Base-by-base conservation (phyloP, 2,888 invertebrate species). In the Phragmatobia fuliginosa region DNA sequence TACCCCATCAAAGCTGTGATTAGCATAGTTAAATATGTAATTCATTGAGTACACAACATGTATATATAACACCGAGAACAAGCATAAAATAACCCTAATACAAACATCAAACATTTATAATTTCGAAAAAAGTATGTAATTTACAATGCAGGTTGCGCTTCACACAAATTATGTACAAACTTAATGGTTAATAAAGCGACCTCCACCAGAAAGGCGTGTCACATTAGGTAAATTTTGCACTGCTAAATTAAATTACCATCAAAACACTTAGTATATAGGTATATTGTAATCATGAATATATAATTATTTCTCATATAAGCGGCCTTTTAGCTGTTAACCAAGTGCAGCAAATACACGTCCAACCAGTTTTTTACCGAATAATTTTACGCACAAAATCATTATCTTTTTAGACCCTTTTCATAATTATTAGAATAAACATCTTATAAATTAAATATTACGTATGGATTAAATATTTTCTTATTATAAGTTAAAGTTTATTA, bases 1-100 rank as follows among this genome's bases (percentile, higher is more conserved):
- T 76, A 68, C 76, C 76, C 78, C 77, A 77, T 79, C 71, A 76
- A 79, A 76, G 32, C 66, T 68, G 70, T 28, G 71, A 78, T 65
- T 61, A 45, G 70, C 75, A 68, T 65, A 49, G 28, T 38, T 58
- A 68, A 10, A 58, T 41, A 14, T 32, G 16, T 45, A 62, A 62
- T 45, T 36, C 28, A 64, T 33, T 33, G 25, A 21, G 52, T n/a
- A 59, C 70, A 71, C 41, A 33, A 45, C 18, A 45, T 45, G 21
- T 21, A 45, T 45, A 45, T 21, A 45, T 21, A 45, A 45, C 59
- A 63, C 66, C 36, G 33, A 66, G 8, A 70, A 66, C 32, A 33
- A 60, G 31, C 31, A 18, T 66, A 49, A 49, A 36, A 49, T 25
- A 33, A 41, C 41, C 16, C 32, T 25, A 32, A 25, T 62, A 10